Percentiles rank a stretch among this genome's conserved stretches.
Evolutionary conservation across 2,113 vertebrate species (phyloP).

Genomic region (Barbus barbus): DNA sequence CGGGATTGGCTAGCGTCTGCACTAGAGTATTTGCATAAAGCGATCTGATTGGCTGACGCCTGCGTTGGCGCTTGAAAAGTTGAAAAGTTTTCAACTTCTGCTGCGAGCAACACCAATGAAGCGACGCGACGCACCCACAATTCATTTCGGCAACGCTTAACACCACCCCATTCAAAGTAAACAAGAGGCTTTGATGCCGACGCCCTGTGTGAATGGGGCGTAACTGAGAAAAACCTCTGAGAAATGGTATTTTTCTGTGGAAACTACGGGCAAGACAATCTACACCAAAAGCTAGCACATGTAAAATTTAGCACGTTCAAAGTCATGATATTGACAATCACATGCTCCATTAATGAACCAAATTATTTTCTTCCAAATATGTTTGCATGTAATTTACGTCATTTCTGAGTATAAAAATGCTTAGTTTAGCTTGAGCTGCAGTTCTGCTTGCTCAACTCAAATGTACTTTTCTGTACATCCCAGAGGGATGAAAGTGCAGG

Average conservation of each 20-base stretch:
- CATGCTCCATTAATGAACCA: not conserved
- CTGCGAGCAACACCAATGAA: too few species aligned
- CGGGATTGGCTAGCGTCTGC: too few species aligned
- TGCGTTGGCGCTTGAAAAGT: too few species aligned
- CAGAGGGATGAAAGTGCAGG: not conserved
- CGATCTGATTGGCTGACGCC: too few species aligned
- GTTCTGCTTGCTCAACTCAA: constrained; percentile 9
- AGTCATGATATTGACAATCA: not conserved
- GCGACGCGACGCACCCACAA: too few species aligned
- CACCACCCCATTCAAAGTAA: too few species aligned
- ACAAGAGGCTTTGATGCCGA: too few species aligned
- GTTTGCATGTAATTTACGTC: not conserved
- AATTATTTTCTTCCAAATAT: not conserved
- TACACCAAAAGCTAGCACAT: not conserved
- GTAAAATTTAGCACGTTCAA: not conserved
- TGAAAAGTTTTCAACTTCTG: too few species aligned
- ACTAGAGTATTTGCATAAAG: too few species aligned
- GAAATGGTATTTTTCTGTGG: not conserved
- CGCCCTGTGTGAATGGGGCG: too few species aligned
- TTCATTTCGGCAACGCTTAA: too few species aligned
- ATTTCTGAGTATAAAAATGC: not conserved
- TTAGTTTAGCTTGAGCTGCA: not conserved
- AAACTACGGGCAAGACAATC: not conserved
- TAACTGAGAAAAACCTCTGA: too few species aligned
- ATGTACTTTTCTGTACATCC: not conserved